Conservation (phyloP, 2,888 invertebrate genomes). For the Petrolisthes cinctipes region DNA sequence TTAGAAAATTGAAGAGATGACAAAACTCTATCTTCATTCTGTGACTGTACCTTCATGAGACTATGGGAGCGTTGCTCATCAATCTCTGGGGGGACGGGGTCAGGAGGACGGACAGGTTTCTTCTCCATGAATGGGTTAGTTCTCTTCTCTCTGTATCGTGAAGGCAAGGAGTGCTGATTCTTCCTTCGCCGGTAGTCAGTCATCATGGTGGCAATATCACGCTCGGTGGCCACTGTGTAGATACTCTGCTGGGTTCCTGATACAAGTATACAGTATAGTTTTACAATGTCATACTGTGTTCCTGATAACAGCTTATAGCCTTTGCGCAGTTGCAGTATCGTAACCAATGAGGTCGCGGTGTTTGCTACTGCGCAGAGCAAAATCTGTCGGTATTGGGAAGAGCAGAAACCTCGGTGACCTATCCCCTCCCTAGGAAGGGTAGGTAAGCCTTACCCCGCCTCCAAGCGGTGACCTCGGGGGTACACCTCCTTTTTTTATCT, state of each 20-base stretch:
- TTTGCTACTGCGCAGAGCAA: too few species aligned
- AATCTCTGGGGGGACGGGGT: constrained; percentile 80
- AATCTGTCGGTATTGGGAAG: too few species aligned
- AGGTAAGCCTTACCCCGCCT: too few species aligned
- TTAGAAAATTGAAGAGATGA: background rate
- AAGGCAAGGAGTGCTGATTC: constrained; percentile 71
- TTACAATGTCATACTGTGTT: background rate
- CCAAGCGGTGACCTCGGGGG: too few species aligned
- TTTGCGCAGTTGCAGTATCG: too few species aligned
- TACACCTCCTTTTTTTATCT: too few species aligned
- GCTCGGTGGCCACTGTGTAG: constrained; percentile 71
- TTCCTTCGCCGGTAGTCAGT: constrained; percentile 74
- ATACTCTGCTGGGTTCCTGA: constrained; percentile 67
- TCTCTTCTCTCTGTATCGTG: constrained; percentile 58
- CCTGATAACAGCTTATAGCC: background rate
- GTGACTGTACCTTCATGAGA: constrained; percentile 79
- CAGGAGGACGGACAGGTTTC: constrained; percentile 48
- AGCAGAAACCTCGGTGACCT: too few species aligned
- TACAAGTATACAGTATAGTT: background rate
- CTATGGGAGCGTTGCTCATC: constrained; percentile 85
- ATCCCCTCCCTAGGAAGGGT: too few species aligned
- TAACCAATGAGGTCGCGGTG: too few species aligned
- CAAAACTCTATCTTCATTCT: background rate
- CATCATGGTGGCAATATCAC: constrained; percentile 72
- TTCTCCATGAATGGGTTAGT: constrained; percentile 63